Evolutionary conservation across 2,888 invertebrate genomes (phyloP), one percentile per base, ranked within the genome.

Genomic region (Lydus trimaculatus): DNA sequence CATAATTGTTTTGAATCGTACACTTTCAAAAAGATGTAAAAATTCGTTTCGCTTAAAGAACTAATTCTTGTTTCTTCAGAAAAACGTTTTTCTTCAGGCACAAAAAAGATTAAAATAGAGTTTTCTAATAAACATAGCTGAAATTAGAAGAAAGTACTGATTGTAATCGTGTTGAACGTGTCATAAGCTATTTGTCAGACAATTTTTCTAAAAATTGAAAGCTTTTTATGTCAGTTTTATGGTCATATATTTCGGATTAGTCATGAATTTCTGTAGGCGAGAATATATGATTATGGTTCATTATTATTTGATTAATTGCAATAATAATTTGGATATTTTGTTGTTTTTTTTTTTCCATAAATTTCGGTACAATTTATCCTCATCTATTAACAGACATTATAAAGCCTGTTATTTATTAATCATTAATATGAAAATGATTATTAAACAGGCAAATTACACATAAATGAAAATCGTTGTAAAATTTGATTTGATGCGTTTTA

Each of bases 231-330:
- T 8, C 48, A 48, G 20, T 48, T 48, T 48, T 48, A 48, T 8
- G 48, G 20, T 52, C 23, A 13, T 52, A 25, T 52, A 52, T 52
- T 2, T 4, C 52, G 52, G 43, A 23, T 52, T 52, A 52, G 13
- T 52, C 52, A 52, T 52, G 52, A 52, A 25, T 52, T 25, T 52
- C 52, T 52, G 52, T 52, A 52, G 52, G 52, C 52, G 52, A 52
- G 11, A 25, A 52, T 23, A 11, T 52, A 23, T 25, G 52, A 13
- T 52, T 52, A 48, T 48, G 3, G 20, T 48, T 48, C 8, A 48
- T 17, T 20, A 52, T 52, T 52, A 13, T 52, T 25, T 23, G 25
- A 52, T 52, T 52, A 52, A 52, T 52, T 25, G 1, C 52, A 23
- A 52, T 52, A 52, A 52, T 52, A 52, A 25, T 20, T 48, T 48